A percentile compares a stretch with the other conserved stretches of the same genome.
Conservation (phyloP, 2,888 invertebrate species). For the Sinopyrophorus schimmeli region DNA sequence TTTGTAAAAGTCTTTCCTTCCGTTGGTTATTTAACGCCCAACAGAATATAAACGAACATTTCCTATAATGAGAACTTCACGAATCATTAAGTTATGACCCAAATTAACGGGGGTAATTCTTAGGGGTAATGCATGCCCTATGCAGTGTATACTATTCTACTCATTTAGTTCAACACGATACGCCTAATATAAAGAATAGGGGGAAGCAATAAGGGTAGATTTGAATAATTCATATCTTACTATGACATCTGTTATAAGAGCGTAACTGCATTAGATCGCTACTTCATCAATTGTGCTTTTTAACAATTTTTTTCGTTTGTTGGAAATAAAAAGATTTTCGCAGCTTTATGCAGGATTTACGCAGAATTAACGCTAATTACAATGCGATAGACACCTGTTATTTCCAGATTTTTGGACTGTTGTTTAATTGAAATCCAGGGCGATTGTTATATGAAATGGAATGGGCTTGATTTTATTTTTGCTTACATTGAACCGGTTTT, state of each 20-base stretch:
- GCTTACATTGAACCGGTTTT: slow-evolving; percentile 1
- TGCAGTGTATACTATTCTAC: slow-evolving; percentile 38
- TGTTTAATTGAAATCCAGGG: slow-evolving; percentile 21
- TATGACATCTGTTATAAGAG: slow-evolving; percentile 40
- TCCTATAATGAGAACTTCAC: slow-evolving; percentile 31
- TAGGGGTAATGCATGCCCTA: slow-evolving; percentile 30
- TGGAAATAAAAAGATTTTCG: slow-evolving; percentile 17
- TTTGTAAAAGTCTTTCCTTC: too few species aligned
- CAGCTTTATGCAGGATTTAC: slow-evolving; percentile 17
- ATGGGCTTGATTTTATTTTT: slow-evolving; percentile 25
- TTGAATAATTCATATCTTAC: slow-evolving; percentile 42
- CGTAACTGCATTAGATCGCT: slow-evolving; percentile 34
- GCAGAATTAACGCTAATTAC: slow-evolving; percentile 21
- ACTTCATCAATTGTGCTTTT: slow-evolving; percentile 38
- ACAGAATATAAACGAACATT: slow-evolving; percentile 10
- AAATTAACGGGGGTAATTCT: slow-evolving; percentile 38
- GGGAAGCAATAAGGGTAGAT: slow-evolving; percentile 38
- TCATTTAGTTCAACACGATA: slow-evolving; percentile 43
- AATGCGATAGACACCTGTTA: slow-evolving; percentile 23
- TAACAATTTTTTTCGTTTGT: slow-evolving; percentile 17
- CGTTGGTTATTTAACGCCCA: too few species aligned
- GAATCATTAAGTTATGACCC: slow-evolving; percentile 42
- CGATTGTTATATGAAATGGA: slow-evolving; percentile 22
- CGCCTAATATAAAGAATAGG: slow-evolving; percentile 40
- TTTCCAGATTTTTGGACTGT: slow-evolving; percentile 23